These are phyloP conservation scores for Tetrapedia diversipes DNA, from an alignment of 2,888 invertebrate genomes.

Conservation along the genomic window DNA sequence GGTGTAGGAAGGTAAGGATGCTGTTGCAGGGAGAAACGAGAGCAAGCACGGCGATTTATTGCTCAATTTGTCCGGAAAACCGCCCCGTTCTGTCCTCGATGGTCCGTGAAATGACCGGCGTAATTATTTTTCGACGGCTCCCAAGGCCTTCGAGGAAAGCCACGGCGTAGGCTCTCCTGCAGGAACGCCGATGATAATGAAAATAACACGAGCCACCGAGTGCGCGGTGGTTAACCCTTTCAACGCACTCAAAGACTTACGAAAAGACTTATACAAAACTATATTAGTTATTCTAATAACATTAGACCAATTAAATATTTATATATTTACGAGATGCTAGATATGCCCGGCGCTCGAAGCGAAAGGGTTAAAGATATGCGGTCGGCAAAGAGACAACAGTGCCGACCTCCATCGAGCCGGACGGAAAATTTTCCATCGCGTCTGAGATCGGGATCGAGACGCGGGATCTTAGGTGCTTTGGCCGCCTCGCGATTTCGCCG, in stretches of 20 bases:
- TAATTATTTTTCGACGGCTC: slow-evolving; percentile 68
- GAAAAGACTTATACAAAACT: too few species aligned
- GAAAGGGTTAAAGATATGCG: too few species aligned
- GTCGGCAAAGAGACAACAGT: neutral
- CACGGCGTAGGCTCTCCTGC: neutral
- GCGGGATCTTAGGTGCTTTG: neutral
- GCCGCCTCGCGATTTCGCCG: slow-evolving; percentile 1
- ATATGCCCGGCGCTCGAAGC: too few species aligned
- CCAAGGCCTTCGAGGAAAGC: slow-evolving; percentile 19
- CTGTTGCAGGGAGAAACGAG: too few species aligned
- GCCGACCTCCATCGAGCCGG: neutral
- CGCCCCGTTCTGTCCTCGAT: slow-evolving; percentile 53
- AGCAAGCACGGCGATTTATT: slow-evolving; percentile 64
- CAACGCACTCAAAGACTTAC: too few species aligned
- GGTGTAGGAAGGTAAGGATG: too few species aligned
- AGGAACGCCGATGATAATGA: slow-evolving; percentile 47
- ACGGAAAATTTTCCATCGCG: slow-evolving; percentile 15
- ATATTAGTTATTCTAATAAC: too few species aligned
- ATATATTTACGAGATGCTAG: too few species aligned
- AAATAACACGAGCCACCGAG: slow-evolving; percentile 38
- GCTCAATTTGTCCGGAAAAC: slow-evolving; percentile 62
- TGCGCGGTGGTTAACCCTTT: slow-evolving; percentile 27
- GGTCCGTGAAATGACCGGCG: slow-evolving; percentile 63
- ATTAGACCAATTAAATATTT: too few species aligned
- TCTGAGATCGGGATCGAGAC: neutral